phyloP scores from a whole-genome alignment of 2,888 invertebrate species.

The Cosmorhoe ocellata region DNA sequence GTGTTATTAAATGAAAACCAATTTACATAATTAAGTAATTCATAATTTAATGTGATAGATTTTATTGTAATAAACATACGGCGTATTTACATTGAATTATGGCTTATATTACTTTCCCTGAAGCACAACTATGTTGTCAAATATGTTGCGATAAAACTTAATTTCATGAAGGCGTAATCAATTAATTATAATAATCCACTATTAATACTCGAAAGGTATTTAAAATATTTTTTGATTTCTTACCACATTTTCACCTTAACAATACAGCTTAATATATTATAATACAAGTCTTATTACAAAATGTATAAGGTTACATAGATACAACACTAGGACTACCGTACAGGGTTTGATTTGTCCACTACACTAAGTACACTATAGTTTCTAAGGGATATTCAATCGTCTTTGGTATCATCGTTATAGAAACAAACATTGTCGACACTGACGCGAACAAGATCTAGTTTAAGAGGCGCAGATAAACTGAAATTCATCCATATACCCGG shows the following conservation, averaged over 20 bases:
- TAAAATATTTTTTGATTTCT: constrained; percentile 70
- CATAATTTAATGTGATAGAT: constrained; percentile 79
- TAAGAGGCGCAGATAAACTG: constrained; percentile 8
- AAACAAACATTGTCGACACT: constrained; percentile 60
- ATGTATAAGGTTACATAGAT: constrained; percentile 66
- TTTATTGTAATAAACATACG: constrained; percentile 61
- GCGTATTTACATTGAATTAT: constrained; percentile 68
- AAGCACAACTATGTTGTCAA: constrained; percentile 65
- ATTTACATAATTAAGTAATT: constrained; percentile 45
- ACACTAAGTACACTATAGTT: constrained; percentile 60
- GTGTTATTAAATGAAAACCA: constrained; percentile 45
- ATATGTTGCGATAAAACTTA: constrained; percentile 44
- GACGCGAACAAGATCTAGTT: constrained; percentile 47
- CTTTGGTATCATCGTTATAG: constrained; percentile 80
- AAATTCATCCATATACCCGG: neutral
- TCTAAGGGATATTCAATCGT: constrained; percentile 79
- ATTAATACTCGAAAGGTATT: constrained; percentile 75
- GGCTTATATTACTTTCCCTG: constrained; percentile 65
- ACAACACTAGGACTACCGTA: constrained; percentile 62
- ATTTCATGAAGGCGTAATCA: constrained; percentile 35
- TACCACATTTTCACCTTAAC: constrained; percentile 58
- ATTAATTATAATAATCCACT: constrained; percentile 37
- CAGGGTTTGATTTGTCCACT: constrained; percentile 49
- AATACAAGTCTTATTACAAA: constrained; percentile 77
- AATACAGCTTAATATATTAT: constrained; percentile 60